Base-by-base conservation (phyloP, 1,140 invertebrate species). In the Lordiphosa clarofinis region DNA sequence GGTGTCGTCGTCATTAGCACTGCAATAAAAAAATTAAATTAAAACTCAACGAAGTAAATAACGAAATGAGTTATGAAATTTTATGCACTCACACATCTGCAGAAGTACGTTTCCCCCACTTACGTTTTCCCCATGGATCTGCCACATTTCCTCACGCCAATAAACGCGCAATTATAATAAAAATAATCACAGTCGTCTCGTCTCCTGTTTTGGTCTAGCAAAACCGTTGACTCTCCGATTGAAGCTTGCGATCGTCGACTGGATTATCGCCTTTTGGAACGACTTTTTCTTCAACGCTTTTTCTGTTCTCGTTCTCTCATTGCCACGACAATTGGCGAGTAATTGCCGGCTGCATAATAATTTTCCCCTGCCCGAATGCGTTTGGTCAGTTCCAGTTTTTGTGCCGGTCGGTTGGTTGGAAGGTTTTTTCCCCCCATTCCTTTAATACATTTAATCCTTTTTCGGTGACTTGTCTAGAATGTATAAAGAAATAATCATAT, bases 81-180 rank as follows among this genome's bases (percentile, higher is more conserved):
- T 82, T 59, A 74, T 55, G 54, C 42, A 81, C 75, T 82, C 47
- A 63, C 58, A 15, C 61, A 21, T 31, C 11, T 8, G 33, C 21
- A n/a, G 5, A 6, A 19, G 40, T 10, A 44, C n/a, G n/a, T n/a
- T n/a, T n/a, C n/a, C n/a, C n/a, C n/a, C n/a, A 10, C 38, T 44
- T 59, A 39, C 19, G 24, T 42, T 52, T 53, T 65, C 63, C 66
- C 66, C 50, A 60, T 12, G 61, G 61, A 66, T 31, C 28, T 35
- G 33, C 44, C 58, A 63, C 78, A 84, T 78, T 78, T 60, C 64
- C 78, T 71, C 70, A 74, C 78, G 78, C 71, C 78, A 84, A 76
- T 82, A 82, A 82, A 73, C 68, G 64, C 59, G 69, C 81, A 84
- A 84, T 84, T 84, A 84, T 84, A 74, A 84, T 84, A 84, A 86